These are phyloP conservation scores for Podiceps cristatus DNA, from an alignment of 2,113 vertebrate genomes.

Conservation along the genomic window DNA sequence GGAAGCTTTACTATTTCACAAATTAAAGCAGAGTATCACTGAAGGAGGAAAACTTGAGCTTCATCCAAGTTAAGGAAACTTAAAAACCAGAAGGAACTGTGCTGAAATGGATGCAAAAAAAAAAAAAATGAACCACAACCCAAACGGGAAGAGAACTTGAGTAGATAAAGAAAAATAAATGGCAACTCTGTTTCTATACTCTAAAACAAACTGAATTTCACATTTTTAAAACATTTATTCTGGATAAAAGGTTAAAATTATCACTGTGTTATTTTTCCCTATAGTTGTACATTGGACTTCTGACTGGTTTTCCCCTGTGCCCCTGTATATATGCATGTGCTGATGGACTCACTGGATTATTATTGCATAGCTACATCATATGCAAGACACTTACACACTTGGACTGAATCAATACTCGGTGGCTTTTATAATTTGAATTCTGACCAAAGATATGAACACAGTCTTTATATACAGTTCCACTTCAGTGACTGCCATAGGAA, in stretches of 20 bases:
- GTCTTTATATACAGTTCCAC: background rate
- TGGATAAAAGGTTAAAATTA: background rate
- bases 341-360: rapidly evolving
- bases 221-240: background rate
- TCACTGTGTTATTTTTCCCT: background rate
- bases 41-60: background rate
- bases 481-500: constrained; percentile 13
- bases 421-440: background rate
- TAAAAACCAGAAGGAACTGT: background rate
- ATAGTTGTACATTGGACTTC: background rate
- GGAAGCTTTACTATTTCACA: constrained; percentile 38
- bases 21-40: background rate
- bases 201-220: background rate
- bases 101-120: background rate
- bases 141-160: background rate
- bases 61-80: background rate
- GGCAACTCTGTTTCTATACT: background rate
- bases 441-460: background rate
- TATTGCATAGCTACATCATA: background rate
- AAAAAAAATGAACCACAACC: background rate
- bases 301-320: background rate
- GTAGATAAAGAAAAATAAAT: background rate
- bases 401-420: background rate
- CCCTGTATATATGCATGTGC: background rate
- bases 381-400: background rate